These are phyloP conservation scores for Prunella strophiata DNA, from an alignment of 2,797 vertebrate species.

Conservation along the genomic window DNA sequence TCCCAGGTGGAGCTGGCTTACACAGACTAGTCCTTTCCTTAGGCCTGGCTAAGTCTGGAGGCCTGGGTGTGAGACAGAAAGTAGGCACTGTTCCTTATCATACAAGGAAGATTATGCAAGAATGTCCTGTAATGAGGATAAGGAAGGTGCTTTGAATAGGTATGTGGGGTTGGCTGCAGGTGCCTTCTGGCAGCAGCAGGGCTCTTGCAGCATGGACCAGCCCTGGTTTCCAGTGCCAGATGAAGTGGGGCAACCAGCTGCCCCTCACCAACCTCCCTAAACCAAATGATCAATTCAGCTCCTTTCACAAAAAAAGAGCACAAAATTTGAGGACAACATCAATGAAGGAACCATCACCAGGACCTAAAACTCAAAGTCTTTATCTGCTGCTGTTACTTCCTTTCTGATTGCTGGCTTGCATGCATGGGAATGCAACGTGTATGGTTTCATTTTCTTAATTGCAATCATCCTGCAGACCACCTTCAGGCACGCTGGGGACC, in stretches of 20 bases:
- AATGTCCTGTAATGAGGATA: conserved; percentile 29
- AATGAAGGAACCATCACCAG: background rate
- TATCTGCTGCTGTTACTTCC: background rate
- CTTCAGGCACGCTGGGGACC: background rate
- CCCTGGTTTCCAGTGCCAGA: background rate
- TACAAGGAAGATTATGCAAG: conserved; percentile 29
- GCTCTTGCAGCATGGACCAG: background rate
- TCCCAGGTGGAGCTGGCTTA: conserved; percentile 34
- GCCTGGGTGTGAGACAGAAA: conserved; percentile 39
- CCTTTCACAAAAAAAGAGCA: background rate
- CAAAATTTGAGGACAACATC: background rate
- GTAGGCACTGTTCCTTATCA: conserved; percentile 29
- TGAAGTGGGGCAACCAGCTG: background rate
- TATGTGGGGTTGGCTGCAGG: conserved; percentile 23
- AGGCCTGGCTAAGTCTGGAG: conserved; percentile 33
- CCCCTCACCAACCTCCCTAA: background rate
- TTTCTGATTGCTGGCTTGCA: background rate
- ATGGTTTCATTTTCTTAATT: background rate
- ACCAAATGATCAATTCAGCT: background rate
- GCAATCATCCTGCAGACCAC: conserved; percentile 39
- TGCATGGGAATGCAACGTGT: background rate
- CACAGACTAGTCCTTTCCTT: conserved; percentile 16
- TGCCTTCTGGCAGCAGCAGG: background rate
- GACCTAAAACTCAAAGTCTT: background rate
- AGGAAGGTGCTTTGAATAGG: background rate